Evolutionary conservation across 2,888 invertebrate genomes (phyloP), one percentile per base, ranked within the genome.

Genomic region (Amiota communis): DNA sequence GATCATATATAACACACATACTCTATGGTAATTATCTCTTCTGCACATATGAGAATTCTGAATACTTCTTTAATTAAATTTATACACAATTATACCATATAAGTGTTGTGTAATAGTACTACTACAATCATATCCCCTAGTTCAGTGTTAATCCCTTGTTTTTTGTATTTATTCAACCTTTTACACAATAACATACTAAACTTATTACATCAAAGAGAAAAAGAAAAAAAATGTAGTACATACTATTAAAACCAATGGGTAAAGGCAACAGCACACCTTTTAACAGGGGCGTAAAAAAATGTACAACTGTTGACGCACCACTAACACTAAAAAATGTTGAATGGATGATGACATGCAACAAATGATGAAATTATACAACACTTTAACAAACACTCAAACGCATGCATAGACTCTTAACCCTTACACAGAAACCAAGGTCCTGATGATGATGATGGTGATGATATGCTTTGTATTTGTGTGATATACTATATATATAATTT

Each of bases 121-220:
- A 36, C 36, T 36, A 36, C 8, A 36, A 36, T 36, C 23, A 23
- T 36, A 36, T 36, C 36, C 6, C 36, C 36, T 59, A 3, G 20
- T 10, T 59, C 15, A 8, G 59, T 59, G 59, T 59, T 17, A 17
- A 59, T 59, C 20, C 20, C 17, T 6, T 20, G 59, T 59, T 11
- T 17, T n/a, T 20, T 53, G 53, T 53, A 8, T 53, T 53, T 53
- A n/a, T 53, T 1, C 13, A 59, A 15, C 59, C 59, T 20, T 15
- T 68, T 53, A 53, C 67, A 68, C 67, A 49, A 13, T 68, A 68
- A 68, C 67, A 68, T 53, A 68, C 67, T 68, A 68, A 68, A 68
- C 67, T 68, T 53, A 51, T 68, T 68, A 68, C 59, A 20, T 51
- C 23, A 23, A 23, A n/a, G n/a, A n/a, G n/a, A n/a, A n/a, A n/a